Conservation (phyloP, 1,140 invertebrate genomes). For the Leptonema lineaticorne region DNA sequence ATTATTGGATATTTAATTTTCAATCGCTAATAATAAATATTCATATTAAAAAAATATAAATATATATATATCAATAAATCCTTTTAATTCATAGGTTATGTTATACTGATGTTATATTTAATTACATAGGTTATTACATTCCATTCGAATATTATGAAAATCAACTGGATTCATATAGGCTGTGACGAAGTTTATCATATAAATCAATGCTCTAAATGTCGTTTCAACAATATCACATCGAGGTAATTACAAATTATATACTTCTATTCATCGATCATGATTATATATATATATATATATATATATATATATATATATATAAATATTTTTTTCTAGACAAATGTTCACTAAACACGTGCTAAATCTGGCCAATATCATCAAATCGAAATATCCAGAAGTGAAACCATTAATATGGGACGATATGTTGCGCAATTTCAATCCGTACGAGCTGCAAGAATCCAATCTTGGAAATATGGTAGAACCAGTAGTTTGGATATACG, state of each 20-base stretch:
- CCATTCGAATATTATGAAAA: constrained; percentile 48
- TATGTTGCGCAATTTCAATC: constrained; percentile 80
- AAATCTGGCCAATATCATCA: constrained; percentile 63
- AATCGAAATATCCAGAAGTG: constrained; percentile 63
- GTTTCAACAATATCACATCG: constrained; percentile 35
- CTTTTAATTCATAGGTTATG: too few species aligned
- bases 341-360: constrained; percentile 74
- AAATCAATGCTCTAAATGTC: constrained; percentile 66
- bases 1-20: background rate
- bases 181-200: constrained; percentile 84
- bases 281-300: too few species aligned
- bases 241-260: constrained; percentile 45
- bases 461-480: constrained; percentile 76
- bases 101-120: too few species aligned
- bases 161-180: constrained; percentile 77
- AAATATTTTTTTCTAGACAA: constrained; percentile 56
- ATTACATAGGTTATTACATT: constrained; percentile 48
- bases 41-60: background rate
- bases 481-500: constrained; percentile 85
- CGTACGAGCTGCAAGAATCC: constrained; percentile 63
- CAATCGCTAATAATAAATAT: background rate
- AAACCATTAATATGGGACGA: constrained; percentile 93
- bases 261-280: too few species aligned
- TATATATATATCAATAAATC: background rate
- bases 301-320: too few species aligned